Evolutionary conservation across 2,797 vertebrate genomes (phyloP).

Genomic region (Scyliorhinus canicula): DNA sequence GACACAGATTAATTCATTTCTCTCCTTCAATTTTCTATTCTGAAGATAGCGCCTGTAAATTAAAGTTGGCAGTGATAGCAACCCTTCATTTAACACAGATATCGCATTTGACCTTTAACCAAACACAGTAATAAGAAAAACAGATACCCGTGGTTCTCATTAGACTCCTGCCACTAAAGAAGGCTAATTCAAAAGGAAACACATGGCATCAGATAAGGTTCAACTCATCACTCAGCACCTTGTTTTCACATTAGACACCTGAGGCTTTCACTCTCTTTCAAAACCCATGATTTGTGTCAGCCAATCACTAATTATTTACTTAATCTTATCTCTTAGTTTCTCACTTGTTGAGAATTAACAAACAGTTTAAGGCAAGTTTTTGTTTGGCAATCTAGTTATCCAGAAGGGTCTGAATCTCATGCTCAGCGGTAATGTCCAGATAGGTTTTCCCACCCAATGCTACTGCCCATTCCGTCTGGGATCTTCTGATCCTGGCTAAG

Average conservation of each 20-base stretch:
- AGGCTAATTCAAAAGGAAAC: neutral
- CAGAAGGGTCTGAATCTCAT: no score
- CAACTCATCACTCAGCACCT: neutral
- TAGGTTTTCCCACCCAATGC: no score
- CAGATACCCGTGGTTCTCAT: neutral
- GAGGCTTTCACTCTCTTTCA: neutral
- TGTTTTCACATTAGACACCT: neutral
- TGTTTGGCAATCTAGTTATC: neutral
- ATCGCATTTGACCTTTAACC: conserved; percentile 16
- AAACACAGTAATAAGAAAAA: neutral
- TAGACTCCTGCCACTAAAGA: conserved; percentile 3
- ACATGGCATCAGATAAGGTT: neutral
- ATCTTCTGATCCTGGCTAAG: no score
- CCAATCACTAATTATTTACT: neutral
- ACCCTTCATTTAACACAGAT: neutral
- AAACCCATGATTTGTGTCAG: neutral
- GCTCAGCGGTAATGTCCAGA: no score
- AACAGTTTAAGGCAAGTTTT: neutral
- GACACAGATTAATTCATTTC: neutral
- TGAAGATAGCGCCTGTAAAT: neutral
- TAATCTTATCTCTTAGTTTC: neutral
- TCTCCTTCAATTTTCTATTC: neutral
- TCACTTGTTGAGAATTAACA: neutral
- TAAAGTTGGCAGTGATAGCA: neutral
- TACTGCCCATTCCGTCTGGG: no score